phyloP scores from a whole-genome alignment of 2,888 invertebrate genomes.

The Eretmocerus hayati region DNA sequence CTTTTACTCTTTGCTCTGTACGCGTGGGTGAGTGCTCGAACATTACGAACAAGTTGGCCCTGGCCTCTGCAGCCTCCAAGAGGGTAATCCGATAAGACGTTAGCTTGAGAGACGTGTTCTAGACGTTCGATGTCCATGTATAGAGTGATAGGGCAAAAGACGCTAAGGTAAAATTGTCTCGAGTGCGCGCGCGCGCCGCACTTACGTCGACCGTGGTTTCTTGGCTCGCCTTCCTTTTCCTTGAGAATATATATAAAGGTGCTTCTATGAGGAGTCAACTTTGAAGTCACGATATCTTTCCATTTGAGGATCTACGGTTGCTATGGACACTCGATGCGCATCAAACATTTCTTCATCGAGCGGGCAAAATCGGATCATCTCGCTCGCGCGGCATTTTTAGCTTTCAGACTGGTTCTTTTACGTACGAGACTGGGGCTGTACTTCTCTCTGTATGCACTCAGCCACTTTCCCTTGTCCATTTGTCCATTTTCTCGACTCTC shows the following conservation, averaged over 20 bases:
- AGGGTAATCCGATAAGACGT: conserved; percentile 31
- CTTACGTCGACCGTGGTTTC: no score
- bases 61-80: conserved; percentile 19
- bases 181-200: conserved; percentile 1
- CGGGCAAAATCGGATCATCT: no score
- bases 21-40: no score
- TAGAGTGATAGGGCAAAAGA: not conserved
- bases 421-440: no score
- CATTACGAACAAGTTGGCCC: not conserved
- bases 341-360: no score
- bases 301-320: no score
- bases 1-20: not conserved
- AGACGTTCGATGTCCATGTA: conserved; percentile 16
- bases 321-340: no score
- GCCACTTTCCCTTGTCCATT: not conserved
- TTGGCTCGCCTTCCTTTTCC: not conserved
- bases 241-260: not conserved
- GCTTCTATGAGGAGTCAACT: no score
- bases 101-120: conserved; percentile 31
- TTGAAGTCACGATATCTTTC: no score
- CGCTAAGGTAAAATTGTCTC: conserved; percentile 23
- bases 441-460: not conserved
- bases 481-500: no score
- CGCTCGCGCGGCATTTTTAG: no score
- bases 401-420: no score